These are phyloP conservation scores for Didymodactylos carnosus DNA, from an alignment of 2,888 invertebrate genomes.

Conservation along the genomic window DNA sequence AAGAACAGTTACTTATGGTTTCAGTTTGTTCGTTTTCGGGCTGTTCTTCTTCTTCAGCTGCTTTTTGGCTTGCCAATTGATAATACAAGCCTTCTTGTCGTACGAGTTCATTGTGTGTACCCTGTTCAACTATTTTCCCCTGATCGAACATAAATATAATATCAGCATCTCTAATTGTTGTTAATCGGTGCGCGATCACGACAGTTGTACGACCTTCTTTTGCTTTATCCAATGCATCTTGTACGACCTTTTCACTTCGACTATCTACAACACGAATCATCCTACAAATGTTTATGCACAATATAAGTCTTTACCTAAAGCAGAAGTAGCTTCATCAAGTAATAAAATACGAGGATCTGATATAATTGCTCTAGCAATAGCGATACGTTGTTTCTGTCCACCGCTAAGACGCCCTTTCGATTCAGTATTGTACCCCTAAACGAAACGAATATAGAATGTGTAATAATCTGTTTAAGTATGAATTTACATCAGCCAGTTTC, in stretches of 20 bases:
- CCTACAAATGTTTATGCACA: too few species aligned
- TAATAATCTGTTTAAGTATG: background rate
- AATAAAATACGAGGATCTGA: conserved; percentile 49
- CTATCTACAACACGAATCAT: conserved; percentile 42
- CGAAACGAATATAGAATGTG: conserved; percentile 19
- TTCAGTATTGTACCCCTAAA: conserved; percentile 34
- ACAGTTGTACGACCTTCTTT: conserved; percentile 21
- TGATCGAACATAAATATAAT: conserved; percentile 41
- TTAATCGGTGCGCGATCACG: conserved; percentile 38
- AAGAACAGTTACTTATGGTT: too few species aligned
- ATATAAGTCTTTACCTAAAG: conserved; percentile 18
- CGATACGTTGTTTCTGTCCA: conserved; percentile 30
- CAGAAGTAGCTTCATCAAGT: conserved; percentile 31
- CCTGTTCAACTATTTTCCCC: conserved; percentile 15
- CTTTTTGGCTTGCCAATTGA: background rate
- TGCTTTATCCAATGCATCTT: conserved; percentile 14
- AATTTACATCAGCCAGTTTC: background rate
- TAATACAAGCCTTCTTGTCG: conserved; percentile 8
- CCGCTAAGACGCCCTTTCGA: conserved; percentile 29
- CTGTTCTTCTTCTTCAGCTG: background rate
- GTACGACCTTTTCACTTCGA: conserved; percentile 33
- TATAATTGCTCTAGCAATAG: conserved; percentile 30
- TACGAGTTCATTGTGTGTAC: conserved; percentile 11
- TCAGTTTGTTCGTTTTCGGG: background rate
- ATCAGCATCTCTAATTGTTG: conserved; percentile 53